Base-by-base conservation (phyloP, 1,140 invertebrate species). In the Pogonomyrmex barbatus region DNA sequence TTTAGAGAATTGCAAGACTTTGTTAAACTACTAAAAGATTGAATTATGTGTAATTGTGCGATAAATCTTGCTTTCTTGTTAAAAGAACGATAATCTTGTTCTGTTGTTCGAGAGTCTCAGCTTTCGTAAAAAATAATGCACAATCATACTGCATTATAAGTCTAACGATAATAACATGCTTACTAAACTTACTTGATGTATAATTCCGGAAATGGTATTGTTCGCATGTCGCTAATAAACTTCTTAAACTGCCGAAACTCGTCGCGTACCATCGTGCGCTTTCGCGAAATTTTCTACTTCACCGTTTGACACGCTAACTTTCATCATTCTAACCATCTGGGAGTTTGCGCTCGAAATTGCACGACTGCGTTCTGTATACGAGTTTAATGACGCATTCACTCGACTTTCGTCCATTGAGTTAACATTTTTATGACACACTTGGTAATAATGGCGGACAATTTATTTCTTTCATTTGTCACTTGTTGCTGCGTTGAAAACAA, bases 151-250 rank as follows among this genome's bases (percentile, higher is more conserved):
- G 24, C 36, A 12, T 45, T 9, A 12, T 30, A 50, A 83, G 75
- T 83, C 79, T 60, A 75, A 60, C n/a, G 45, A 83, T 73, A 60
- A 83, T 83, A 62, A 73, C 79, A 33, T 24, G 47, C 5, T 33
- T 14, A 33, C 12, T 82, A 30, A n/a, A 42, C 62, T 83, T 73
- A 83, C 56, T 68, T 47, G 68, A 83, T n/a, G 12, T 73, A 12
- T 75, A 75, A 73, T 73, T 58, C 42, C 68, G 54, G 54, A 60
- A 75, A 75, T 56, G 30, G 30, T 73, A 60, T 50, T 60, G 79
- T 83, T 24, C 68, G 79, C 79, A 83, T 83, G 79, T 12, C 56
- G 54, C 33, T 60, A 83, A 83, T 83, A 60, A 83, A 83, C 68
- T 83, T 75, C 14, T 14, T 82, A 56, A 30, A 17, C 52, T 56